These are phyloP conservation scores for Atta colombica DNA, from an alignment of 1,140 invertebrate species.

Conservation along the genomic window DNA sequence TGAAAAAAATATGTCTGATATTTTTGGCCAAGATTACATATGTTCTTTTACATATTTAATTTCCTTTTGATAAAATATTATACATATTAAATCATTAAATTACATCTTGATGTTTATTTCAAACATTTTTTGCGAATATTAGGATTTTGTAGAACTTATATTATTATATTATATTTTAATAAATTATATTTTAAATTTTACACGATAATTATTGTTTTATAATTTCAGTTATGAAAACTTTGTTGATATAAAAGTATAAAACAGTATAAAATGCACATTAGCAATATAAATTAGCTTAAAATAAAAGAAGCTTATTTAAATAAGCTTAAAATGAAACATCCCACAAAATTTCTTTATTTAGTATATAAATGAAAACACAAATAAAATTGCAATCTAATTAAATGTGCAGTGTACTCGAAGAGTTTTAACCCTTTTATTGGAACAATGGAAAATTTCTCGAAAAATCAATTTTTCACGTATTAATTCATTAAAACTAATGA, in stretches of 20 bases:
- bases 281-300: background rate
- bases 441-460: slow-evolving; percentile 36
- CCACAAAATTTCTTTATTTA: background rate
- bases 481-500: slow-evolving; percentile 40
- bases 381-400: slow-evolving; percentile 30
- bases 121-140: background rate
- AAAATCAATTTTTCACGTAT: slow-evolving; percentile 38
- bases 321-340: slow-evolving; percentile 18
- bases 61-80: background rate
- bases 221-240: background rate
- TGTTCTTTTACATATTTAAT: background rate
- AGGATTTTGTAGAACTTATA: background rate
- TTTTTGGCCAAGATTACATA: no score
- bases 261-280: background rate
- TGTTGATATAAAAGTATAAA: no score
- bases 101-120: background rate
- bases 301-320: background rate
- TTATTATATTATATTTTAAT: no score
- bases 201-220: background rate
- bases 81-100: background rate
- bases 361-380: background rate
- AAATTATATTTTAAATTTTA: background rate
- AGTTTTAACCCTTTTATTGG: background rate
- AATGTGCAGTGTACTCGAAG: background rate
- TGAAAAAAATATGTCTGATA: no score